phyloP scores from a whole-genome alignment of 2,888 invertebrate species.

The Lasius fuliginosus region DNA sequence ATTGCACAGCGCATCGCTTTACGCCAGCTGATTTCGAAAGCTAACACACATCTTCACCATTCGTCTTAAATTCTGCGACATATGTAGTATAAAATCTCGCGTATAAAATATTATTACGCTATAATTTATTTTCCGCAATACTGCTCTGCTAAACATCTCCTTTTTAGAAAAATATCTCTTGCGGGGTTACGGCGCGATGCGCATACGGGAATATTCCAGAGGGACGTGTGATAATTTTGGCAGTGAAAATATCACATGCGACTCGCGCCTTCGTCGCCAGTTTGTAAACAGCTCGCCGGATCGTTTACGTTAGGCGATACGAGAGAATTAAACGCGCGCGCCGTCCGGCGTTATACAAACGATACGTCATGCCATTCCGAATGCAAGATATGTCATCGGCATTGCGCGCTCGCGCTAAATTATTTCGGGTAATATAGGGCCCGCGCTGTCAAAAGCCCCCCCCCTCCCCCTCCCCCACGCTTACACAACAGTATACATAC shows the following conservation, averaged over 20 bases:
- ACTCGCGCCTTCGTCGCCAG: not conserved
- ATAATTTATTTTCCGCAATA: not conserved
- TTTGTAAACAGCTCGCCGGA: not conserved
- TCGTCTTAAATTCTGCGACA: not conserved
- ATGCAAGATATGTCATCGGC: conserved; percentile 23
- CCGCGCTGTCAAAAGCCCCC: conserved; percentile 39
- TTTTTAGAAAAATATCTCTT: not conserved
- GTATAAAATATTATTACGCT: conserved; percentile 13
- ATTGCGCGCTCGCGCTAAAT: conserved; percentile 40
- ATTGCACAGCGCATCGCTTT: not conserved
- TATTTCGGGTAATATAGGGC: conserved; percentile 35
- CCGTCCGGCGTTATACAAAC: conserved; percentile 8
- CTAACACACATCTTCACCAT: not conserved
- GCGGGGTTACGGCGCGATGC: no score
- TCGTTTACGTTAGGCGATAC: not conserved
- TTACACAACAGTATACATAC: conserved; percentile 4
- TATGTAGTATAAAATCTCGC: not conserved
- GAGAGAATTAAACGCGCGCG: conserved; percentile 30
- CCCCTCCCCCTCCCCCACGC: no score
- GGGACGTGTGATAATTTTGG: not conserved
- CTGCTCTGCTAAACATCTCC: not conserved
- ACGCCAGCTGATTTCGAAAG: not conserved
- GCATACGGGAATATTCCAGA: not conserved
- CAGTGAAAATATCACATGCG: not conserved
- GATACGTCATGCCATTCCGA: conserved; percentile 17